Percentiles rank a stretch among this genome's conserved stretches.
Conservation (phyloP, 1,140 invertebrate genomes). For the Neodiprion lecontei region DNA sequence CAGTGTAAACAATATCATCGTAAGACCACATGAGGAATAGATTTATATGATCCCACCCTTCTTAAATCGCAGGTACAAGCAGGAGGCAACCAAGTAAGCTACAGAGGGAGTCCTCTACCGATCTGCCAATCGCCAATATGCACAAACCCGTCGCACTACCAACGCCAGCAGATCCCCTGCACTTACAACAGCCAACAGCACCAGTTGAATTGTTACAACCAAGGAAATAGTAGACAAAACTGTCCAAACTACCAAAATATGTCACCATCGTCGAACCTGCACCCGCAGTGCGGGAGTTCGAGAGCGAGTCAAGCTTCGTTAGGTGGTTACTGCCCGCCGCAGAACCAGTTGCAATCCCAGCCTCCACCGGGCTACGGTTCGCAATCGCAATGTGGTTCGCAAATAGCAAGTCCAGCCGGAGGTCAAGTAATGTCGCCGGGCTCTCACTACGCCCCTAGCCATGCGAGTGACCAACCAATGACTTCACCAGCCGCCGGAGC, state of each 20-base stretch:
- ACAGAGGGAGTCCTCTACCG: slow-evolving; percentile 52
- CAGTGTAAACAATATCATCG: not conserved
- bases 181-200: slow-evolving; percentile 58
- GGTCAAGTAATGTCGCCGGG: slow-evolving; percentile 43
- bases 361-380: slow-evolving; percentile 25
- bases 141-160: slow-evolving; percentile 58
- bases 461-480: slow-evolving; percentile 61
- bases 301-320: slow-evolving; percentile 33
- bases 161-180: slow-evolving; percentile 55
- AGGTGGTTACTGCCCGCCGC: slow-evolving; percentile 45
- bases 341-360: slow-evolving; percentile 18
- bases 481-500: slow-evolving; percentile 67
- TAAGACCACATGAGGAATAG: not conserved
- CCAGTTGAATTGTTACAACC: slow-evolving; percentile 49
- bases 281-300: slow-evolving; percentile 49
- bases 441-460: slow-evolving; percentile 50
- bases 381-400: slow-evolving; percentile 41
- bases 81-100: slow-evolving; percentile 46
- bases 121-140: slow-evolving; percentile 59
- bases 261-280: slow-evolving; percentile 40
- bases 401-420: slow-evolving; percentile 47
- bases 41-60: not conserved
- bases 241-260: slow-evolving; percentile 49
- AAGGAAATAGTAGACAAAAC: slow-evolving; percentile 27
- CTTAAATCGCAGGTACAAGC: slow-evolving; percentile 47